Evolutionary conservation across 2,113 vertebrate species (phyloP).

Genomic region (Capreolus pygargus): DNA sequence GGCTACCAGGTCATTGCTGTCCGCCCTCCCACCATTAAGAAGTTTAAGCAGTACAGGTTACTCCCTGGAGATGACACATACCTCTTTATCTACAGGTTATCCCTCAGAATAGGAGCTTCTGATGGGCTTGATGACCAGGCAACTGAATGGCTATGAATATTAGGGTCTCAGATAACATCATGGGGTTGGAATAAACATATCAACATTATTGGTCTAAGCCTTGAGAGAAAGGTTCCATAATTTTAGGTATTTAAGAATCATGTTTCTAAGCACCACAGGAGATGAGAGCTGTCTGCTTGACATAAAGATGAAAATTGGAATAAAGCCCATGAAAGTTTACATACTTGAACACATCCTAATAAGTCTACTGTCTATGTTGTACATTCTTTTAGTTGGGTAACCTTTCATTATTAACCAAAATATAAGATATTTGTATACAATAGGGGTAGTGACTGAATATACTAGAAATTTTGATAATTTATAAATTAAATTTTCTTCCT

Average conservation of each 20-base stretch:
- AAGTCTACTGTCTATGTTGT: not conserved
- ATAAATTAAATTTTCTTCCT: slow-evolving; percentile 79
- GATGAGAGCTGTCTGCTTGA: not conserved
- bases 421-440: slow-evolving; percentile 83
- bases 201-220: not conserved
- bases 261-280: slow-evolving; percentile 2
- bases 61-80: not conserved
- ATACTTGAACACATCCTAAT: not conserved
- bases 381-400: slow-evolving; percentile 83
- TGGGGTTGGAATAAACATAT: not conserved
- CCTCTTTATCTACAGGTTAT: not conserved
- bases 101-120: not conserved
- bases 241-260: not conserved
- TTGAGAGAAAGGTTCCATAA: not conserved
- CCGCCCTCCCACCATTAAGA: not conserved
- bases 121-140: not conserved
- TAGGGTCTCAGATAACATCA: not conserved
- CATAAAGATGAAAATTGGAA: not conserved
- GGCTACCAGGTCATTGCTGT: not conserved
- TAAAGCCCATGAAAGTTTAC: not conserved
- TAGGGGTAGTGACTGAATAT: slow-evolving; percentile 82
- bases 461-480: slow-evolving; percentile 83
- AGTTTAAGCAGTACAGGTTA: not conserved
- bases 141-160: not conserved
- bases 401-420: slow-evolving; percentile 91